Percentiles rank a stretch among this genome's conserved stretches.
Conservation (phyloP, 2,113 vertebrate genomes). For the Donacobius atricapilla region DNA sequence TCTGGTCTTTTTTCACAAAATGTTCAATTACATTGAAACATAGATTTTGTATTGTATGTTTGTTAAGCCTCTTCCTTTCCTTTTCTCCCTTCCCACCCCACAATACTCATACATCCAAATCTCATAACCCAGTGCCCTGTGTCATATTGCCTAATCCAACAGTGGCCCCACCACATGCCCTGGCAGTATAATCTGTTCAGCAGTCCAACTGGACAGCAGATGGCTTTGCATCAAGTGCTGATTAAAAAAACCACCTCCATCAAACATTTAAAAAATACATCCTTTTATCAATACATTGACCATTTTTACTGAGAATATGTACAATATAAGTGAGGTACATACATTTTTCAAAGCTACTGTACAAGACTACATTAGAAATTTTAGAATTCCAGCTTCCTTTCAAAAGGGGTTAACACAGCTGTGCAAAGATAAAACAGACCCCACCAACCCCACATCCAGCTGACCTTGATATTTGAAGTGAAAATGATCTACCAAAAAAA, state of each 20-base stretch:
- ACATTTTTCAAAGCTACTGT: neutral
- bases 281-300: neutral
- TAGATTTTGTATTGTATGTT: neutral
- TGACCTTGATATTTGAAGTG: neutral
- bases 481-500: neutral
- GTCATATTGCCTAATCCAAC: slow-evolving; percentile 27
- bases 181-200: slow-evolving; percentile 30
- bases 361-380: neutral
- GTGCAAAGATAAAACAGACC: neutral
- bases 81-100: neutral
- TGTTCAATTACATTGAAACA: neutral
- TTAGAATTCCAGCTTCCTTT: neutral
- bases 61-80: neutral
- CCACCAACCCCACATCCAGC: neutral
- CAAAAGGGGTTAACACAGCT: slow-evolving; percentile 18
- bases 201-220: slow-evolving; percentile 54
- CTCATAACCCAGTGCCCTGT: slow-evolving; percentile 25
- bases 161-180: neutral
- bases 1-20: neutral
- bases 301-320: neutral
- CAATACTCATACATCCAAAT: neutral
- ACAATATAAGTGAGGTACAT: neutral
- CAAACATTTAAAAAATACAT: neutral
- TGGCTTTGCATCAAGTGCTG: slow-evolving; percentile 30
- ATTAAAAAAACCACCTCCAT: neutral